Conservation (phyloP, 2,113 vertebrate genomes). For the Tupaia tana region DNA sequence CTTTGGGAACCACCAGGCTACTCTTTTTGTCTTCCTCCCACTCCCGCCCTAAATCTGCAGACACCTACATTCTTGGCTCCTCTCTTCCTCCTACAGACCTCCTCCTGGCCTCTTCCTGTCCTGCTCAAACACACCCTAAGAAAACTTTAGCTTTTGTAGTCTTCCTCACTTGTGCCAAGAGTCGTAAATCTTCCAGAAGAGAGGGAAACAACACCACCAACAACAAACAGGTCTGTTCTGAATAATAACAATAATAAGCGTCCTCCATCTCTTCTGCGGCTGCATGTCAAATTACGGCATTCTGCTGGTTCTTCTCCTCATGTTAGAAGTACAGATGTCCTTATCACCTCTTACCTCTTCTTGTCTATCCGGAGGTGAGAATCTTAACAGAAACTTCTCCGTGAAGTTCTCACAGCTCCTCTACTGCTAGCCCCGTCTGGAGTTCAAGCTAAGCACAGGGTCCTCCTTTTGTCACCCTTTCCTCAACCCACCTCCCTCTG, state of each 20-base stretch:
- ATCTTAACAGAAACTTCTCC: conserved; percentile 66
- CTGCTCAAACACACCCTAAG: conserved; percentile 86
- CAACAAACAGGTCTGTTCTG: conserved; percentile 85
- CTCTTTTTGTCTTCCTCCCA: conserved; percentile 60
- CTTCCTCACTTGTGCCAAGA: conserved; percentile 81
- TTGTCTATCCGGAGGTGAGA: conserved; percentile 60
- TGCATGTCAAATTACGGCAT: conserved; percentile 23
- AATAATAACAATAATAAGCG: conserved; percentile 83
- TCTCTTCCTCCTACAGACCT: conserved; percentile 91
- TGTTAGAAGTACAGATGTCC: conserved; percentile 69
- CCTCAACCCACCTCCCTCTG: conserved; percentile 58
- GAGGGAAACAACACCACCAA: conserved; percentile 83
- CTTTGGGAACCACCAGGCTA: conserved; percentile 76
- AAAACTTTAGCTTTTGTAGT: conserved; percentile 87
- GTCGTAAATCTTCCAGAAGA: conserved; percentile 91
- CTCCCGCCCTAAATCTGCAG: conserved; percentile 85
- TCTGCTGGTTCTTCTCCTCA: conserved; percentile 40
- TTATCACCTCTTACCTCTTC: conserved; percentile 50
- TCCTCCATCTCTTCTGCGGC: background rate
- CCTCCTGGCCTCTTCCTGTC: conserved; percentile 85
- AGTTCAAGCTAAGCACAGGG: conserved; percentile 2
- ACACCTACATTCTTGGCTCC: conserved; percentile 91
- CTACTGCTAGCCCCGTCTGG: background rate
- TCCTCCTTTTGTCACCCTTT: conserved; percentile 64
- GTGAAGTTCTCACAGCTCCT: conserved; percentile 56